Evolutionary conservation across 2,797 vertebrate species (phyloP), one percentile per base, ranked within the genome.

Genomic region (Sebastes nivosus): DNA sequence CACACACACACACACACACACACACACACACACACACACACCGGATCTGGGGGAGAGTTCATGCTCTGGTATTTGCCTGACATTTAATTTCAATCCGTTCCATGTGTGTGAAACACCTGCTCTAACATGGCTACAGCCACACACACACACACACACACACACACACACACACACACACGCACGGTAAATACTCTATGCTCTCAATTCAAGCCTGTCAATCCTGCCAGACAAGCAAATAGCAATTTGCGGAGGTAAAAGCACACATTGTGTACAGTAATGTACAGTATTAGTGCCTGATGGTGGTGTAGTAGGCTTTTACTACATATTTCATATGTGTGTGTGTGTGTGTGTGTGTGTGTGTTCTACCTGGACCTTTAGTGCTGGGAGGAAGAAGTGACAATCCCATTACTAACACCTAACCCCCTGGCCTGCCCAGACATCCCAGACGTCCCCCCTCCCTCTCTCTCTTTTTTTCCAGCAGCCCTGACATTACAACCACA

Each of bases 21-120:
- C 58, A 30, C 27, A 30, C 59, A 32, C 9, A 22, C 60, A 63
- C 64, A 42, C 42, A 57, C 70, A 71, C 54, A 78, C 14, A 30
- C 20, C 2, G 14, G 58, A 75, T 66, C 14, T 61, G 14, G 57
- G 52, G 8, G 11, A 72, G 52, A 80, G 90, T 82, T 90, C 89
- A 91, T 69, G 63, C 67, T 80, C 79, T 90, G 88, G 81, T 91
- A 92, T 92, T 93, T 91, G 24, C 75, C 68, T 92, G 90, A 92
- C 90, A 92, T 93, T 93, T 91, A 59, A 76, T 80, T 86, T 87
- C 55, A 82, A 69, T 84, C 61, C 1, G 1, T 65, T 60, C 27
- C 69, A 83, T 80, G 55, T 83, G 66, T 84, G 59, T 68, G 38
- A 85, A 86, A 88, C 84, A 87, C 61, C 77, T 87, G 83, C 77